Evolutionary conservation across 1,140 invertebrate species (phyloP).

Genomic region (Ceratosolen solmsi): DNA sequence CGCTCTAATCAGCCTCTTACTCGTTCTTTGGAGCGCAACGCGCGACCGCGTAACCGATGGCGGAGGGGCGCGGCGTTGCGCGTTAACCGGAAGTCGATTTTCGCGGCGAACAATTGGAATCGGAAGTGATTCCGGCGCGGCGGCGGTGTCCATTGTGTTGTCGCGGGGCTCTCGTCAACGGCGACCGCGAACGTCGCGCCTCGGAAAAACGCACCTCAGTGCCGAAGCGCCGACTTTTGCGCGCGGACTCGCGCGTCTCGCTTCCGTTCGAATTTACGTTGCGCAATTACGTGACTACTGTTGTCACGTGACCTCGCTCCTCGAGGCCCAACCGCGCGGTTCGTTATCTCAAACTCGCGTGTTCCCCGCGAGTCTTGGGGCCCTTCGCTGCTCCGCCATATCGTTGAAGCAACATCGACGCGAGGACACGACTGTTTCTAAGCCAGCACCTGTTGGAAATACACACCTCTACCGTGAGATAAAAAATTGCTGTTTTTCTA

Average conservation of each 20-base stretch:
- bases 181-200: neutral
- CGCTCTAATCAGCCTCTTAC: neutral
- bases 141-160: slow-evolving; percentile 32
- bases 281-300: neutral
- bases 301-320: slow-evolving; percentile 3
- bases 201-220: neutral
- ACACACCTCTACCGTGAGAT: too few species aligned
- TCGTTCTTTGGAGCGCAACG: neutral
- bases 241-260: neutral
- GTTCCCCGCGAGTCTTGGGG: too few species aligned
- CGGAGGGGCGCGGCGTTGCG: slow-evolving; percentile 49
- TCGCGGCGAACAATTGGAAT: slow-evolving; percentile 62
- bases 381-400: too few species aligned
- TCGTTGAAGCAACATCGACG: too few species aligned
- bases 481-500: too few species aligned
- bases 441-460: too few species aligned
- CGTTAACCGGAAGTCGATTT: slow-evolving; percentile 59
- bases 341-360: too few species aligned
- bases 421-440: too few species aligned
- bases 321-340: too few species aligned
- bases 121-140: slow-evolving; percentile 65
- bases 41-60: neutral
- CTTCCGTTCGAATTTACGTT: slow-evolving; percentile 4
- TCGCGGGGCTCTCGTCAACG: too few species aligned
- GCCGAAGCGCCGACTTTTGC: neutral